Conservation (phyloP, 2,888 invertebrate genomes). For the Caenorhabditis auriculariae region DNA sequence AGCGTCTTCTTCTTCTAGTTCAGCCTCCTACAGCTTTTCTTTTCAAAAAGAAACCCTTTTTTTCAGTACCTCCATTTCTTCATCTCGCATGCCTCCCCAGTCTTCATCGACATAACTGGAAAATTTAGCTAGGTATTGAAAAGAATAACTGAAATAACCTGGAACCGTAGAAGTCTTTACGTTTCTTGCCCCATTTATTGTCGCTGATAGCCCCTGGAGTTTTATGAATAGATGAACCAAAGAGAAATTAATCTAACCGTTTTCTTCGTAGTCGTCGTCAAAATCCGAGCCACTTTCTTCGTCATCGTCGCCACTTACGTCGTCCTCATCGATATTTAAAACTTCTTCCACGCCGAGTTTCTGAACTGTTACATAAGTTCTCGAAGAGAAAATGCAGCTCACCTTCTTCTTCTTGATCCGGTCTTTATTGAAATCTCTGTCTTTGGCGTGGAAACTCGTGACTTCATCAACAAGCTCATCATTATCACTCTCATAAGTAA, state of each 20-base stretch:
- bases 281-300: constrained; percentile 37
- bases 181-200: constrained; percentile 66
- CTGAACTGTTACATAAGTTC: constrained; percentile 4
- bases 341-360: constrained; percentile 33
- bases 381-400: not conserved
- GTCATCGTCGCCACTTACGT: constrained; percentile 35
- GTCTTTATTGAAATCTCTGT: constrained; percentile 16
- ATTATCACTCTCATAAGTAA: constrained; percentile 39
- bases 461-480: constrained; percentile 55
- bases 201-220: constrained; percentile 43
- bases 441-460: constrained; percentile 48
- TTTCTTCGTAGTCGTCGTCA: constrained; percentile 24
- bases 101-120: constrained; percentile 48
- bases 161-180: constrained; percentile 64
- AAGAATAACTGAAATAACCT: constrained; percentile 44
- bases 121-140: not conserved
- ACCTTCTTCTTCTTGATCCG: constrained; percentile 7
- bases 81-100: constrained; percentile 52
- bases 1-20: constrained; percentile 54
- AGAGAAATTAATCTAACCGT: not conserved
- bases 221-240: too few relatives aligned
- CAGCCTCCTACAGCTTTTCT: constrained; percentile 12
- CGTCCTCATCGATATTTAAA: constrained; percentile 50
- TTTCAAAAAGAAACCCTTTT: not conserved
- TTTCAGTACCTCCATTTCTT: constrained; percentile 36